Conservation (phyloP, 1,140 invertebrate species). For the Diabrotica undecimpunctata region DNA sequence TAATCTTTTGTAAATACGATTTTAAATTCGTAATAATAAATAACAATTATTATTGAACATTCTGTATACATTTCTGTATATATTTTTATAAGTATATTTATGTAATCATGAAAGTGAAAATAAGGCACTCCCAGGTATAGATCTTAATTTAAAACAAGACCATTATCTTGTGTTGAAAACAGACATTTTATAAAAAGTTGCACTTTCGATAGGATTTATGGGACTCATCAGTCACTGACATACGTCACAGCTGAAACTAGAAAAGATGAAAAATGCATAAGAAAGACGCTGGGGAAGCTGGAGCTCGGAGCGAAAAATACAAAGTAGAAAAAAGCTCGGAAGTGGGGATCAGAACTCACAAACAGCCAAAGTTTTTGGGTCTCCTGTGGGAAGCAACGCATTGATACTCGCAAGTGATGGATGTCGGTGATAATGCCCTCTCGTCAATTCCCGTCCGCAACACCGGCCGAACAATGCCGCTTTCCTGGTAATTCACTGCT, state of each 20-base stretch:
- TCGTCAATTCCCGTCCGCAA: slow-evolving; percentile 50
- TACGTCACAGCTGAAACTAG: slow-evolving; percentile 45
- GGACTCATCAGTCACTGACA: slow-evolving; percentile 33
- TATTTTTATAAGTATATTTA: too few relatives aligned
- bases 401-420: slow-evolving; percentile 49
- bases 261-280: slow-evolving; percentile 46
- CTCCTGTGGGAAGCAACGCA: slow-evolving; percentile 48
- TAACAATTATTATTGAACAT: too few relatives aligned
- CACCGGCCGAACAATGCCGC: slow-evolving; percentile 46
- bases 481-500: slow-evolving; percentile 44
- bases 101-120: too few relatives aligned
- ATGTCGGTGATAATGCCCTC: slow-evolving; percentile 49
- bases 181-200: neutral
- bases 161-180: neutral
- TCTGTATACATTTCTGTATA: too few relatives aligned
- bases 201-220: slow-evolving; percentile 10
- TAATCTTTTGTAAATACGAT: too few relatives aligned
- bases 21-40: too few relatives aligned
- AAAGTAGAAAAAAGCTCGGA: slow-evolving; percentile 40
- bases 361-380: slow-evolving; percentile 45
- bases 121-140: too few relatives aligned
- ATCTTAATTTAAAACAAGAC: too few relatives aligned
- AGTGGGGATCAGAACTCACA: slow-evolving; percentile 40
- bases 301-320: slow-evolving; percentile 39
- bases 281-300: slow-evolving; percentile 36